Base-by-base conservation (phyloP, 2,797 vertebrate genomes). In the Helostoma temminkii region DNA sequence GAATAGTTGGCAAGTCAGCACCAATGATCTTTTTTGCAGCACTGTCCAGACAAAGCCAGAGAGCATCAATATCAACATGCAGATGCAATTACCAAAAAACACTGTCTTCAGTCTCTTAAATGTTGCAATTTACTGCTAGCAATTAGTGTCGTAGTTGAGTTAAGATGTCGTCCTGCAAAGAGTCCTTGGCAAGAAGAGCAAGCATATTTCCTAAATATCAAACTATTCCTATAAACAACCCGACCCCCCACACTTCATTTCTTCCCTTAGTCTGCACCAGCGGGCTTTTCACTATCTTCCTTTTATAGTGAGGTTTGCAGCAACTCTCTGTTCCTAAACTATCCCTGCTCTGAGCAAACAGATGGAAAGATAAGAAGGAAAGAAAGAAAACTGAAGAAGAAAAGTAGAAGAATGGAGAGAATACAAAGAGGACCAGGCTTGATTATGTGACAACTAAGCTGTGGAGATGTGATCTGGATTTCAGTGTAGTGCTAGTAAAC, bases 261-360 rank as follows among this genome's bases (percentile, higher is more conserved):
- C 28, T 68, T 43, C 63, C n/a, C 60, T 57, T 22, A 30, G 45
- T 50, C 53, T 15, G 30, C 66, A 53, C 45, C 76, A 49, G 43
- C 54, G 18, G 22, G n/a, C 67, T 61, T 42, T 22, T 47, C 55
- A 56, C 72, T 61, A 53, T 57, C 70, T 86, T 84, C 89, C 85
- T 89, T 91, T 89, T 90, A 91, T 89, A 91, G 88, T 54, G 84
- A 76, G 71, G 69, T 82, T 78, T 28, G 45, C 66, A 76, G 71
- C 25, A 3, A 62, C 21, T 45, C 18, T 1, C 47, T 41, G 39
- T 53, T 80, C 65, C 71, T 56, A 9, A 72, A 50, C 58, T 67
- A 75, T 70, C 69, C 37, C 46, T 34, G 32, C 76, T 71, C 48
- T 19, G 50, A 47, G 48, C 22, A 18, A 66, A 65, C 3, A 63